Evolutionary conservation across 2,797 vertebrate genomes (phyloP).

Genomic region (Aselliscus stoliczkanus): DNA sequence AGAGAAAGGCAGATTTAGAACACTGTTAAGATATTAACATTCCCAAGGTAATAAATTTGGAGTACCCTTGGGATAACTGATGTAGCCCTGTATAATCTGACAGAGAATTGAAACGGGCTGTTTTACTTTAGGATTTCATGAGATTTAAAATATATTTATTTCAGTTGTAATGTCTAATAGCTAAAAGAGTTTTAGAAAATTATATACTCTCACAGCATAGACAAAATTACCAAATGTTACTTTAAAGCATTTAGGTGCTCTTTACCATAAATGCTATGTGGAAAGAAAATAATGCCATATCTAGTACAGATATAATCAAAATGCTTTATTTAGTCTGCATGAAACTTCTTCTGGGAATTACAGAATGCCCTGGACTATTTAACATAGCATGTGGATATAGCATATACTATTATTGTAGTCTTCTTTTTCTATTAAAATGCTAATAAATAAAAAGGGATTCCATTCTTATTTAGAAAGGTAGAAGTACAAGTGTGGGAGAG

Average conservation of each 20-base stretch:
- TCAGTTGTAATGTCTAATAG: neutral
- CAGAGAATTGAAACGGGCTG: neutral
- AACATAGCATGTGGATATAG: conserved; percentile 63
- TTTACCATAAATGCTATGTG: conserved; percentile 8
- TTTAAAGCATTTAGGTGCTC: neutral
- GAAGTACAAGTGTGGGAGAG: conserved; percentile 66
- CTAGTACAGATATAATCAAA: neutral
- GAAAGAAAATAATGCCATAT: neutral
- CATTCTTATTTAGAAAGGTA: conserved; percentile 71
- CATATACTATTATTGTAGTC: conserved; percentile 64
- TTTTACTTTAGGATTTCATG: neutral
- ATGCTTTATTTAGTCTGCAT: conserved; percentile 46
- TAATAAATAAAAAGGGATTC: conserved; percentile 75
- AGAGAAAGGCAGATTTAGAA: neutral
- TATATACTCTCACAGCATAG: neutral
- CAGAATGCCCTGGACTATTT: conserved; percentile 62
- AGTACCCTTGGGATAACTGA: neutral
- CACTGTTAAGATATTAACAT: neutral
- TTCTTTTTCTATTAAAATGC: conserved; percentile 76
- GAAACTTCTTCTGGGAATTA: conserved; percentile 64
- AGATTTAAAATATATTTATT: neutral
- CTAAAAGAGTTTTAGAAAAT: neutral
- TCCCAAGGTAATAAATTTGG: neutral
- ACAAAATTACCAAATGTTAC: neutral
- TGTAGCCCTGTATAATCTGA: neutral